phyloP scores from a whole-genome alignment of 30 jellyfish, hydroid and myxozoan genomes.

The Nemopilema nomurai region DNA sequence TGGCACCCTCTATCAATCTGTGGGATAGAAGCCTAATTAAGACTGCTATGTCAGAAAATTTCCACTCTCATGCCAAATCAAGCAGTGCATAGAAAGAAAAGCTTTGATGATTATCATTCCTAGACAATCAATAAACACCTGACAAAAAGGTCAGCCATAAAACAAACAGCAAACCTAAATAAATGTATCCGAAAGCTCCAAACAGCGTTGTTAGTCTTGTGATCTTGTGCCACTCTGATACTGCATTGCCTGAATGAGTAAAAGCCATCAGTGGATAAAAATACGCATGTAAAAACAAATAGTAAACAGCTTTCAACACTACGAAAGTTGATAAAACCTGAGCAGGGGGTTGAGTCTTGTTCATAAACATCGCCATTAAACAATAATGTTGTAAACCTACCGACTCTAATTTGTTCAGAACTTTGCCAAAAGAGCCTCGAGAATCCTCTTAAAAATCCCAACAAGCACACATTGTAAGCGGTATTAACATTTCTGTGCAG shows the following conservation, averaged over 20 bases:
- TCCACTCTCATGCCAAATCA: no score
- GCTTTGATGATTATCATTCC: no score
- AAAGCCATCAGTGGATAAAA: background rate
- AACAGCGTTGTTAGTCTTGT: background rate
- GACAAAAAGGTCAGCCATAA: no score
- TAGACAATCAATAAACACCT: no score
- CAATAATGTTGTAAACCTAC: background rate
- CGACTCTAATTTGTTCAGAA: background rate
- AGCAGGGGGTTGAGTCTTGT: background rate
- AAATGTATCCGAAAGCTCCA: constrained; percentile 24
- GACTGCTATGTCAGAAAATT: no score
- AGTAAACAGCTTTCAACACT: background rate
- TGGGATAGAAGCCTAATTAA: no score
- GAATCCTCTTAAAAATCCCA: background rate
- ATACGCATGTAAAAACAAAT: background rate
- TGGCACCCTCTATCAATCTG: no score
- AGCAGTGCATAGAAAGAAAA: no score
- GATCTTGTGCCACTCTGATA: background rate
- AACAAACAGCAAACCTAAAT: constrained; percentile 31
- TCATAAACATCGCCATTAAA: no score
- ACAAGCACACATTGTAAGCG: background rate
- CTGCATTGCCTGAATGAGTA: background rate
- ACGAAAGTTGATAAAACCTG: no score
- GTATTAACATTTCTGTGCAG: background rate
- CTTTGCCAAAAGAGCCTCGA: background rate